Evolutionary conservation across 1,140 invertebrate genomes (phyloP), one percentile per base, ranked within the genome.

Genomic region (Dryas iulia): DNA sequence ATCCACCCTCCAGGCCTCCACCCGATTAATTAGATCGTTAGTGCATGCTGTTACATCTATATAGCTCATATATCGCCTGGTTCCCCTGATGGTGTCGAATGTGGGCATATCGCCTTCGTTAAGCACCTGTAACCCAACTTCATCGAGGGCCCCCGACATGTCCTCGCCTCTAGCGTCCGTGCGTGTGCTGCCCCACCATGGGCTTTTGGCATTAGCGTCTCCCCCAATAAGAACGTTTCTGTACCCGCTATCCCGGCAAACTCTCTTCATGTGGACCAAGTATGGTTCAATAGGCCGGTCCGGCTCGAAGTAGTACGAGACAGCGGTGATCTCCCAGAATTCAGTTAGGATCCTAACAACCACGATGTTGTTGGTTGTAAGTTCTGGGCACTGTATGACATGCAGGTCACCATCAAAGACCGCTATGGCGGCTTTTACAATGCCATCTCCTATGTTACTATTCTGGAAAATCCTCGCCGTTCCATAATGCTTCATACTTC

Each of bases 121-220:
- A 8, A 79, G 61, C 6, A 79, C 39, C 0, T 77, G 47, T 10
- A 77, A n/a, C 0, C 28, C 67, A 2, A 65, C 14, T 21, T 73
- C 57, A 0, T 47, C 67, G 0, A 78, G 35, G 10, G 56, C 10
- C 8, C 68, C 67, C 5, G 30, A 4, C n/a, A n/a, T n/a, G n/a
- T n/a, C n/a, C n/a, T n/a, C n/a, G n/a, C n/a, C n/a, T n/a, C n/a
- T n/a, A n/a, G n/a, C n/a, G n/a, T n/a, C n/a, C n/a, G n/a, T n/a
- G n/a, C n/a, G n/a, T n/a, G n/a, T n/a, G n/a, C n/a, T 60, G 0
- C 74, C 72, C 77, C 77, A 74, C 74, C 74, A 76, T 3, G 21
- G 35, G 23, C 59, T 76, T 25, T 57, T 61, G 0, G 77, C 74
- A 26, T 79, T 79, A 0, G 28, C 25, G 26, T 77, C 75, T 1